Evolutionary conservation across 1,140 invertebrate genomes (phyloP).

Genomic region (Ladona fulva): DNA sequence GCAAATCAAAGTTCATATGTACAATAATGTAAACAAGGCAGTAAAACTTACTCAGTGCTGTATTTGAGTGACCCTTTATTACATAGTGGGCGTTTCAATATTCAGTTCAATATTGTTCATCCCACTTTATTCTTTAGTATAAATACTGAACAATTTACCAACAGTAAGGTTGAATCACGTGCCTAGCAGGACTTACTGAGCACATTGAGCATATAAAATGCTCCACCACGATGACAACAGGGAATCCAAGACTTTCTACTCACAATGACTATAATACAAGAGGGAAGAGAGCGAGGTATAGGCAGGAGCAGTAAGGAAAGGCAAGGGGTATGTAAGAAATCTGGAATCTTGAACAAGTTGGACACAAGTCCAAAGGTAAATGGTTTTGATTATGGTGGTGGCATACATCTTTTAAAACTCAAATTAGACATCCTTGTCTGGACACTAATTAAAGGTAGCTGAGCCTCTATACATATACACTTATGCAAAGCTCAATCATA

Average conservation of each 20-base stretch:
- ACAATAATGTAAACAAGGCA: slow-evolving; percentile 11
- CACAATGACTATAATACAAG: slow-evolving; percentile 15
- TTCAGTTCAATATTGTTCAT: background rate
- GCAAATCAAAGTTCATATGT: background rate
- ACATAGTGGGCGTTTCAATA: slow-evolving; percentile 7
- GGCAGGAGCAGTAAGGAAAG: background rate
- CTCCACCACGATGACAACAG: slow-evolving; percentile 14
- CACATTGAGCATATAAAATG: slow-evolving; percentile 15
- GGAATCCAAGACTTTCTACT: slow-evolving; percentile 13
- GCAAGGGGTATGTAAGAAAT: background rate
- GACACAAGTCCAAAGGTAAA: background rate
- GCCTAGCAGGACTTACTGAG: slow-evolving; percentile 17
- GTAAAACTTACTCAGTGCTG: slow-evolving; percentile 13
- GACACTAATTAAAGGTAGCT: background rate
- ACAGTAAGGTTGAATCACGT: slow-evolving; percentile 16
- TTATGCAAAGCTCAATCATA: too few relatives aligned
- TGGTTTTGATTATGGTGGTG: background rate
- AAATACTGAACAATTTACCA: slow-evolving; percentile 17
- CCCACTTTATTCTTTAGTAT: slow-evolving; percentile 16
- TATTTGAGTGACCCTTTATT: slow-evolving; percentile 17
- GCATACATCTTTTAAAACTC: background rate
- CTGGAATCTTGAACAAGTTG: background rate
- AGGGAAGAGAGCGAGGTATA: slow-evolving; percentile 14
- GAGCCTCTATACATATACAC: background rate
- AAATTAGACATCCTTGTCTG: background rate